Conservation (phyloP, 2,888 invertebrate species). For the Eretmocerus hayati region DNA sequence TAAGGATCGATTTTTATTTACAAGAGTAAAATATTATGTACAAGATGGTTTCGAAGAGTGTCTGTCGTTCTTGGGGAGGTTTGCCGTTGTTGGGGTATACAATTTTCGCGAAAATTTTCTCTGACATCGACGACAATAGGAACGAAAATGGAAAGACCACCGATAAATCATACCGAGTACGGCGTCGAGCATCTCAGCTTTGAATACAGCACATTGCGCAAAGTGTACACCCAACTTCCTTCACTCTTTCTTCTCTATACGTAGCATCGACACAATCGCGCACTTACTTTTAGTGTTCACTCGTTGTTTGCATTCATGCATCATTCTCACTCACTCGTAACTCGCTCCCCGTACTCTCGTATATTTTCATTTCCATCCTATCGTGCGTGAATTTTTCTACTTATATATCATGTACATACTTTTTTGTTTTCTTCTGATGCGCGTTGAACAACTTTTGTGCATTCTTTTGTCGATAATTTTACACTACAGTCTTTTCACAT, state of each 20-base stretch:
- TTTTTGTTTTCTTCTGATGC: constrained; percentile 8
- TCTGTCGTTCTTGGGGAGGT: constrained; percentile 25
- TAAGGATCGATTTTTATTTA: constrained; percentile 45
- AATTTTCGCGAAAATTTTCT: constrained; percentile 18
- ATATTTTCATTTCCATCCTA: too few relatives aligned
- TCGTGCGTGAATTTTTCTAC: too few relatives aligned
- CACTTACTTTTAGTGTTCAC: too few relatives aligned
- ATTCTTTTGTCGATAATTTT: too few relatives aligned
- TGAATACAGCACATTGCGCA: too few relatives aligned
- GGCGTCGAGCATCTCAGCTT: too few relatives aligned
- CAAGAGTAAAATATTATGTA: constrained; percentile 47
- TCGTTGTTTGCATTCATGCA: too few relatives aligned
- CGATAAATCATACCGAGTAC: constrained; percentile 7
- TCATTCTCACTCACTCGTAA: neutral
- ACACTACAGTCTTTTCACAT: too few relatives aligned
- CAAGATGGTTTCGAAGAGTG: constrained; percentile 38
- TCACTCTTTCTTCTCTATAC: too few relatives aligned
- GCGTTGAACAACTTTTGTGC: too few relatives aligned
- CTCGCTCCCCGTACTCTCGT: neutral
- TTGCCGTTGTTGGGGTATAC: constrained; percentile 16
- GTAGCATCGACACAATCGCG: too few relatives aligned
- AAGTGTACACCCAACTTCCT: too few relatives aligned
- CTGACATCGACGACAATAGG: constrained; percentile 15
- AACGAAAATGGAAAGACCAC: constrained; percentile 12
- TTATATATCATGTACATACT: constrained; percentile 16